Conservation (phyloP, 2,888 invertebrate genomes). For the Junonia oenone region DNA sequence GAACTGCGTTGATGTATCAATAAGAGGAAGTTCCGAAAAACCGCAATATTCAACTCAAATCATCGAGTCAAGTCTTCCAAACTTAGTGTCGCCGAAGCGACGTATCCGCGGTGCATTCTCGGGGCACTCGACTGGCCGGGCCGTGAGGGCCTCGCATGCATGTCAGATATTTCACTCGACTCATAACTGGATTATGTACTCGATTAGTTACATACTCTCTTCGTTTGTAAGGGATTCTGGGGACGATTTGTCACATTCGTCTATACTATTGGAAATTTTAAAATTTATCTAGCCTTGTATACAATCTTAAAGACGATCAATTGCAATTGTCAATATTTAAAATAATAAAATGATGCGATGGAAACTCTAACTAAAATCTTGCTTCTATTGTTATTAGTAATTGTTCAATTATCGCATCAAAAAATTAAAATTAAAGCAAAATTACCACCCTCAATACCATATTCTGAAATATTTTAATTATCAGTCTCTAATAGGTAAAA, state of each 20-base stretch:
- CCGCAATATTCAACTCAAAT: conserved; percentile 32
- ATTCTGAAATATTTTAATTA: no score
- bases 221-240: not conserved
- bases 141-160: not conserved
- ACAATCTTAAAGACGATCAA: no score
- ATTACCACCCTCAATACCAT: no score
- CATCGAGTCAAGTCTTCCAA: conserved; percentile 49
- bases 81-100: conserved; percentile 13
- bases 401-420: no score
- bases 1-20: conserved; percentile 23
- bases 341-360: no score
- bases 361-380: not conserved
- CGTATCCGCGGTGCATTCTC: not conserved
- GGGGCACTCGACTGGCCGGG: not conserved
- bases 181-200: not conserved
- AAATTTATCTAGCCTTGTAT: no score
- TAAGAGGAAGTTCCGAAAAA: conserved; percentile 20
- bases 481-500: no score
- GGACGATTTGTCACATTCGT: no score
- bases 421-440: no score
- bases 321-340: no score
- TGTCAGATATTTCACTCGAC: not conserved
- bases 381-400: not conserved
- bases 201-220: not conserved
- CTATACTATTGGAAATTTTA: no score